Evolutionary conservation across 2,888 invertebrate species (phyloP).

Genomic region (Anorthoa munda): DNA sequence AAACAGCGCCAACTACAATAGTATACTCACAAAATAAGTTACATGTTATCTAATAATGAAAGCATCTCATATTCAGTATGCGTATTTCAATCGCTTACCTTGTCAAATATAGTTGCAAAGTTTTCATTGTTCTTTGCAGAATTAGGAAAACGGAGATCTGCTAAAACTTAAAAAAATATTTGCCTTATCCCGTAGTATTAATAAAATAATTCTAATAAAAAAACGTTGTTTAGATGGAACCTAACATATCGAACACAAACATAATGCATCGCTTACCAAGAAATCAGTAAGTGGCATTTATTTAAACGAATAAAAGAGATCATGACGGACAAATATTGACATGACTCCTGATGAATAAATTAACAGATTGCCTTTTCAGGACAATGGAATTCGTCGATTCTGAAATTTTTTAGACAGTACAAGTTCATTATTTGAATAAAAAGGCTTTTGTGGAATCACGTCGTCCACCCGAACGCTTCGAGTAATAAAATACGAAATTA

Average conservation of each 20-base stretch:
- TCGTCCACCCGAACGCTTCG: conserved; percentile 12
- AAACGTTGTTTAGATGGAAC: too few relatives aligned
- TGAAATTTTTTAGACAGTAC: conserved; percentile 34
- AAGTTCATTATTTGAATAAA: neutral
- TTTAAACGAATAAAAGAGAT: too few relatives aligned
- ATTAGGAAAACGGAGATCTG: neutral
- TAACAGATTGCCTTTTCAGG: conserved; percentile 55
- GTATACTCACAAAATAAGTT: neutral
- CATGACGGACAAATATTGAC: too few relatives aligned
- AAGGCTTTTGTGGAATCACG: neutral
- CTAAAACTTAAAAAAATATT: too few relatives aligned
- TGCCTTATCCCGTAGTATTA: neutral
- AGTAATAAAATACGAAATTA: conserved; percentile 32
- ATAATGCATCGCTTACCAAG: too few relatives aligned
- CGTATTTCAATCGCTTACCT: too few relatives aligned
- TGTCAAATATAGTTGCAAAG: neutral
- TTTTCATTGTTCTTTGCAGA: neutral
- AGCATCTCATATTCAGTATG: neutral
- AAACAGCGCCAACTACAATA: neutral
- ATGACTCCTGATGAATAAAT: conserved; percentile 63
- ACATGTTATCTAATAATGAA: neutral
- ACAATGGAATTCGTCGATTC: conserved; percentile 44
- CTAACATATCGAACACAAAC: too few relatives aligned
- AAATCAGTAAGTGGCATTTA: too few relatives aligned
- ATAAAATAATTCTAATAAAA: too few relatives aligned